phyloP scores from a whole-genome alignment of 2,113 vertebrate genomes.

The Pluvialis apricaria region DNA sequence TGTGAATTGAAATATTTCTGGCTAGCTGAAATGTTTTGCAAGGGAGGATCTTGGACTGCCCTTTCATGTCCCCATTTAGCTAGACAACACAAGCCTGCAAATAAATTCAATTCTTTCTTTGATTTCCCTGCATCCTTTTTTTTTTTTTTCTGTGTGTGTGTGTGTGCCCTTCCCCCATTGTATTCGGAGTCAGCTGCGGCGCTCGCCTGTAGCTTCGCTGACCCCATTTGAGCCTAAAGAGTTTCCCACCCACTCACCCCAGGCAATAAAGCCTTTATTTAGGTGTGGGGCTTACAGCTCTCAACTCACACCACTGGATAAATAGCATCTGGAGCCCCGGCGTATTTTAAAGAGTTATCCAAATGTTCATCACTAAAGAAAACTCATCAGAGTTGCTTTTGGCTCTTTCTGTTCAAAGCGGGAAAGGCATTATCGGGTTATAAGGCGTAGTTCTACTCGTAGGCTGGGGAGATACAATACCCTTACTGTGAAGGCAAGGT shows the following conservation, averaged over 20 bases:
- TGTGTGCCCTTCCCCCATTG: background rate
- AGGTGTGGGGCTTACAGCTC: background rate
- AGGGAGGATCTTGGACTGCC: background rate
- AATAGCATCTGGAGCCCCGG: constrained; percentile 4
- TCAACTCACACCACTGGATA: background rate
- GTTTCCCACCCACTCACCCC: background rate
- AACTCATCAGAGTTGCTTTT: background rate
- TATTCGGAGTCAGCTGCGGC: background rate
- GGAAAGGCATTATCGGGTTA: background rate
- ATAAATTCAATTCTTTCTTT: background rate
- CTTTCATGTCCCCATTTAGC: background rate
- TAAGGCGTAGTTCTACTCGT: background rate
- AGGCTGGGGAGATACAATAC: background rate
- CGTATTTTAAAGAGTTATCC: constrained; percentile 1
- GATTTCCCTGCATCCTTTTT: background rate
- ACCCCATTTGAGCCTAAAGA: background rate
- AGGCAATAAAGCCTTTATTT: constrained; percentile 23
- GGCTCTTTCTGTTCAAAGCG: background rate
- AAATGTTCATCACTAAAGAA: background rate
- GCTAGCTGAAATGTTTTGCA: background rate
- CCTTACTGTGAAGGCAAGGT: background rate
- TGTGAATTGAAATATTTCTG: background rate
- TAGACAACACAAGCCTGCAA: background rate
- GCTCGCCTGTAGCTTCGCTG: background rate
- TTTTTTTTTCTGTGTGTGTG: too few relatives aligned